phyloP scores from a whole-genome alignment of 1,140 invertebrate genomes.

The Drosophila repletoides region DNA sequence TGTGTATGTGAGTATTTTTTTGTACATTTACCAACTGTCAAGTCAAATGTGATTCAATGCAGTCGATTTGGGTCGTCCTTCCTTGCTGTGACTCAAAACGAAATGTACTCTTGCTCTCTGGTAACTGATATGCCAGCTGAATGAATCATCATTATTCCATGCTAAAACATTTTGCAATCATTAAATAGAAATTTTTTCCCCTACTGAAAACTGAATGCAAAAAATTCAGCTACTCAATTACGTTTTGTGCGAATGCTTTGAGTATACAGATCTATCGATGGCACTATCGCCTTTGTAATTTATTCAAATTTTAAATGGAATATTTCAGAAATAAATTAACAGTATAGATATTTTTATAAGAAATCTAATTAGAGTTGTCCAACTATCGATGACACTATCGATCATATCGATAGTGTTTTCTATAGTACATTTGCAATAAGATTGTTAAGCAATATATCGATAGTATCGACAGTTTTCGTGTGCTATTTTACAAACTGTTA shows the following conservation, averaged over 20 bases:
- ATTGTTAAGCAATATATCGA: too few species aligned
- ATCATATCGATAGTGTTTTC: too few species aligned
- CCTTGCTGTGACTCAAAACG: conserved; percentile 18
- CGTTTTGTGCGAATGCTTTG: conserved; percentile 1
- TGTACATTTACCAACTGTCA: neutral
- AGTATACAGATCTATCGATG: too few species aligned
- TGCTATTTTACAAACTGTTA: too few species aligned
- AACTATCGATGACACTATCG: too few species aligned
- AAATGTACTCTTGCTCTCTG: conserved; percentile 4
- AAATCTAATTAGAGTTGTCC: too few species aligned
- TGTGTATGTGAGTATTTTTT: neutral
- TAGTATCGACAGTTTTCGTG: too few species aligned
- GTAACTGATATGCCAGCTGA: conserved; percentile 25
- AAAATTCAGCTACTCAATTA: conserved; percentile 9
- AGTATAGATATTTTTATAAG: too few species aligned
- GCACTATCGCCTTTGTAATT: too few species aligned
- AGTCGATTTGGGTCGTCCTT: conserved; percentile 33
- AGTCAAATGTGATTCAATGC: conserved; percentile 27
- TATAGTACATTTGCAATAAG: too few species aligned
- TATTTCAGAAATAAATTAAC: too few species aligned
- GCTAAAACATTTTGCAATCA: neutral
- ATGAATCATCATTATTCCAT: conserved; percentile 6
- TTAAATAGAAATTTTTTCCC: neutral
- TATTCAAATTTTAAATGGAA: too few species aligned
- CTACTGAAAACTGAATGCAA: neutral